These are phyloP conservation scores for Cairina moschata DNA, from an alignment of 2,113 vertebrate species.

Conservation along the genomic window DNA sequence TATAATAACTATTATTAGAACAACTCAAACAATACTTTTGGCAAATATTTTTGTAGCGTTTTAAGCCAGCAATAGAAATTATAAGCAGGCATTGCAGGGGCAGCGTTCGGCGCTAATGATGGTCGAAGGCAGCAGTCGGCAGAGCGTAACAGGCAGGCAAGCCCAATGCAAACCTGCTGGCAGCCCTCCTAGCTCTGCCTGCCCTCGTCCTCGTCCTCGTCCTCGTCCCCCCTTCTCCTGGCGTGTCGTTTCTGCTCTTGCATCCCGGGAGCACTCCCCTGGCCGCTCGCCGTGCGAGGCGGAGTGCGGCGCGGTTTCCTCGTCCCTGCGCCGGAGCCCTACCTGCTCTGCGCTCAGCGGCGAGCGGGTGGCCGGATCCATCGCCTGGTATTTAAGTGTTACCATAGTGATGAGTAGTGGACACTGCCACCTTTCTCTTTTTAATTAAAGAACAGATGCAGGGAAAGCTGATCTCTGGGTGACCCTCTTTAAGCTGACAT, in stretches of 20 bases:
- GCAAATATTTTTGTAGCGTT: slow-evolving; percentile 53
- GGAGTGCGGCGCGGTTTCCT: fast-evolving
- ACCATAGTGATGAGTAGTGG: slow-evolving; percentile 77
- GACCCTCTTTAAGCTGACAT: slow-evolving; percentile 77
- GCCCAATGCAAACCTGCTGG: background rate
- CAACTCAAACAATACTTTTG: slow-evolving; percentile 64
- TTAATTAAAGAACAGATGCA: slow-evolving; percentile 78
- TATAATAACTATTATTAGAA: slow-evolving; percentile 77
- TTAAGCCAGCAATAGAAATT: slow-evolving; percentile 23
- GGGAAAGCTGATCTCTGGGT: slow-evolving; percentile 73
- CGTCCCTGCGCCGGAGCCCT: background rate
- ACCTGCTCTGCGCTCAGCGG: background rate
- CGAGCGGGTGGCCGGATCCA: too few relatives aligned
- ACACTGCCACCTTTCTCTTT: slow-evolving; percentile 72
- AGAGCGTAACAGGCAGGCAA: background rate
- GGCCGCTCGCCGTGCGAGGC: fast-evolving
- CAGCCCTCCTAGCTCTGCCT: background rate
- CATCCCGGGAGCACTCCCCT: background rate
- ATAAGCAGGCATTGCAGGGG: background rate
- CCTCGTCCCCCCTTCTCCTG: background rate
- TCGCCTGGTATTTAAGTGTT: slow-evolving; percentile 32
- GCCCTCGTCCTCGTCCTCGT: background rate
- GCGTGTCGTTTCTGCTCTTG: background rate
- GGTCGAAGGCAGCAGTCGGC: slow-evolving; percentile 32
- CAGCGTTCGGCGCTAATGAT: background rate